These are phyloP conservation scores for Haliclona indistincta DNA, from an alignment of 37 sponge, comb jelly and placozoan genomes.

Conservation along the genomic window DNA sequence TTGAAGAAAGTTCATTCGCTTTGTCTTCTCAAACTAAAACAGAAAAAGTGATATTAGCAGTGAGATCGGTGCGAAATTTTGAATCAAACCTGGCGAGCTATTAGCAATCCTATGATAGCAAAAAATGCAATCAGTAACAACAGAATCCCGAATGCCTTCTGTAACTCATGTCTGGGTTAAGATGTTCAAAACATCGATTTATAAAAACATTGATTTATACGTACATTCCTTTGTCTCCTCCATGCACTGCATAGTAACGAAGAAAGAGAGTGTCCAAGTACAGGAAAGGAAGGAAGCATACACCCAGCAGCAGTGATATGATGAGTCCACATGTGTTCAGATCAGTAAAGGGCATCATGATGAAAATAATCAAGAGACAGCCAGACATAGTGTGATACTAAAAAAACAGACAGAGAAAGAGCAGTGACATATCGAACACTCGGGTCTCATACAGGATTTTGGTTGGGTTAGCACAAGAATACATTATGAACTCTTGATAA, in stretches of 20 bases:
- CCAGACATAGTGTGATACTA: slow-evolving; percentile 5
- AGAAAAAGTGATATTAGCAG: no score
- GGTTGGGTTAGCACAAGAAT: not conserved
- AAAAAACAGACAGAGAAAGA: not conserved
- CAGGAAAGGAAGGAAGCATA: not conserved
- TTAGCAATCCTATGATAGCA: no score
- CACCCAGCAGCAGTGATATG: not conserved
- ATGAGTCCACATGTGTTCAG: not conserved
- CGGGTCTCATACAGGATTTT: not conserved
- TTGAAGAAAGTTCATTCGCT: not conserved
- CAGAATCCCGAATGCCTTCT: not conserved
- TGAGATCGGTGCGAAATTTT: no score
- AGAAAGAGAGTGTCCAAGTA: not conserved
- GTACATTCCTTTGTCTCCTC: not conserved
- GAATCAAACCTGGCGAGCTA: no score
- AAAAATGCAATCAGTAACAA: not conserved
- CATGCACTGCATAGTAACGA: not conserved
- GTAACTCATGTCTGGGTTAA: not conserved
- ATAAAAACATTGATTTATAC: not conserved
- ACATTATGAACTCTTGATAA: not conserved
- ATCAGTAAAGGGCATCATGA: slow-evolving; percentile 24
- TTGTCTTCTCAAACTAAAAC: not conserved
- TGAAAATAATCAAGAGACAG: slow-evolving; percentile 4
- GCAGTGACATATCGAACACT: not conserved
- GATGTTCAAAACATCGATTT: not conserved